These are phyloP conservation scores for Acrobasis repandana DNA, from an alignment of 2,888 invertebrate species.

Conservation along the genomic window DNA sequence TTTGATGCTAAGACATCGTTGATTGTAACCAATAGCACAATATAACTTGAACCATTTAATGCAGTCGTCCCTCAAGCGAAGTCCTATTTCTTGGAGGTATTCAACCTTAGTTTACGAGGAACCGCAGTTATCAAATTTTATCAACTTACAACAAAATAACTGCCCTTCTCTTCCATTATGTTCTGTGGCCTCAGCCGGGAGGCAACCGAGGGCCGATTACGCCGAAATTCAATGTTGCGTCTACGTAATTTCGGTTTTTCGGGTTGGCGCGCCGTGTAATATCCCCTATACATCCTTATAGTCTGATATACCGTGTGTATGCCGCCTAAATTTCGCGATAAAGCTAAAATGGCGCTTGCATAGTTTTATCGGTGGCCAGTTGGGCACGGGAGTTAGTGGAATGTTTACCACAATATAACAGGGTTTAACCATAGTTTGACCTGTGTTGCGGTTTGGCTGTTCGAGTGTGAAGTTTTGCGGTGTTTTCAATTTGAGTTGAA, in stretches of 20 bases:
- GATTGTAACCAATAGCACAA: no score
- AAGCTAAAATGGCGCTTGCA: conserved; percentile 21
- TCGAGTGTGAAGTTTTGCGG: background rate
- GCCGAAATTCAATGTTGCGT: conserved; percentile 76
- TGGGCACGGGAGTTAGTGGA: conserved; percentile 15
- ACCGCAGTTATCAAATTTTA: background rate
- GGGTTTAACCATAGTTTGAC: conserved; percentile 10
- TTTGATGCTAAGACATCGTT: no score
- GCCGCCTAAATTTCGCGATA: conserved; percentile 21
- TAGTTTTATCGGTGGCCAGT: conserved; percentile 22
- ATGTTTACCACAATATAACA: conserved; percentile 10
- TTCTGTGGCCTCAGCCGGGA: conserved; percentile 10
- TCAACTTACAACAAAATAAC: background rate
- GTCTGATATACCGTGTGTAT: conserved; percentile 19
- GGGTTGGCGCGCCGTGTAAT: conserved; percentile 68
- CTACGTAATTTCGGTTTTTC: conserved; percentile 78
- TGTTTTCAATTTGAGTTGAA: background rate
- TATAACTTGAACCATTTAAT: no score
- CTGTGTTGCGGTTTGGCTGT: conserved; percentile 8
- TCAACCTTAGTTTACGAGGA: no score
- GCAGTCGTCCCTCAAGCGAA: no score
- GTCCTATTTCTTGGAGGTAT: no score
- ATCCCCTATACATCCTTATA: conserved; percentile 41
- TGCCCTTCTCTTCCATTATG: background rate
- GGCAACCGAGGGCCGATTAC: conserved; percentile 55